Evolutionary conservation across 2,888 invertebrate species (phyloP).

Genomic region (Rotaria magnacalcarata): DNA sequence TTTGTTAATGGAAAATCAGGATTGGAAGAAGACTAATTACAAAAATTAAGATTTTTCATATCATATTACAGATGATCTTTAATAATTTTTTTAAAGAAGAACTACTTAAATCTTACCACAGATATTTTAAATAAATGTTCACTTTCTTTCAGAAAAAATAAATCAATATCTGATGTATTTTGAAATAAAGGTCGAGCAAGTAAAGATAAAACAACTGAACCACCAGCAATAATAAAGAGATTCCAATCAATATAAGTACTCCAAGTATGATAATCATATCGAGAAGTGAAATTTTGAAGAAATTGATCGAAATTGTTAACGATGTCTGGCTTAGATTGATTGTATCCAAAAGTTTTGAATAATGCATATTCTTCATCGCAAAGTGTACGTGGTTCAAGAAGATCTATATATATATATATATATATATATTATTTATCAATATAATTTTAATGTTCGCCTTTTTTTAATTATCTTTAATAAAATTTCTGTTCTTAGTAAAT

Average conservation of each 20-base stretch:
- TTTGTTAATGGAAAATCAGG: too few relatives aligned
- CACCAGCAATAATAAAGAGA: not conserved
- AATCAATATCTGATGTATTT: not conserved
- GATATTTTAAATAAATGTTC: not conserved
- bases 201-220: not conserved
- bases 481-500: too few relatives aligned
- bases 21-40: too few relatives aligned
- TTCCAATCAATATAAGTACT: not conserved
- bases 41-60: too few relatives aligned
- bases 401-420: not conserved
- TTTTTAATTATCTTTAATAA: too few relatives aligned
- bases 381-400: not conserved
- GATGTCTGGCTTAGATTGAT: not conserved
- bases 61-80: too few relatives aligned
- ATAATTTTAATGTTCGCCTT: too few relatives aligned
- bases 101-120: not conserved
- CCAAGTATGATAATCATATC: not conserved
- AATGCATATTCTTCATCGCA: too few relatives aligned
- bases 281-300: not conserved
- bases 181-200: not conserved
- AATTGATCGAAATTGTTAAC: not conserved
- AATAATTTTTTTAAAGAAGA: too few relatives aligned
- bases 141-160: not conserved
- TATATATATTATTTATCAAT: too few relatives aligned
- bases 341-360: too few relatives aligned